Base-by-base conservation (phyloP, 2,797 vertebrate genomes). In the Phoeniculus purpureus region DNA sequence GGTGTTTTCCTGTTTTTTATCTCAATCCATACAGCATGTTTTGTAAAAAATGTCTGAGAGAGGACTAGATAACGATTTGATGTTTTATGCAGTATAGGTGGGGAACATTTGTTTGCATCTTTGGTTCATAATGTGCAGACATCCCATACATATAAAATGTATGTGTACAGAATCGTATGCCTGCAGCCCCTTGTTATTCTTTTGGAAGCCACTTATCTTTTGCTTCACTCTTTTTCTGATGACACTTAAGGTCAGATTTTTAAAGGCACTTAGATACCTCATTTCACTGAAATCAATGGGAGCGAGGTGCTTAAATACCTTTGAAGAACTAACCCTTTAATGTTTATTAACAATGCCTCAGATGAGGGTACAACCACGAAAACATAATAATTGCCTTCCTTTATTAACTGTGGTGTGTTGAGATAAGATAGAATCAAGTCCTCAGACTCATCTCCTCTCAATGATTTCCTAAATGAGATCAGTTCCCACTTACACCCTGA, bases 401-500 rank as follows among this genome's bases (percentile, higher is more conserved):
- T 95, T 95, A 95, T 95, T 95, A 95, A 93, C 90, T 68, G 72
- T 90, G 90, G 58, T 95, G 82, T 95, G 90, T 89, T 16, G 71
- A 95, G 94, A 94, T 96, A 96, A 95, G 95, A 95, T 95, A 94
- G 83, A 95, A 96, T 95, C 94, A 92, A 84, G 93, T 61, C 94
- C 78, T 95, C 78, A 94, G 90, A 94, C 90, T 94, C 92, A 95
- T 93, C 94, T 87, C 72, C 85, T 95, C 94, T 85, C 95, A 96
- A 78, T 80, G 93, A 93, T 91, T 95, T 94, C 94, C 93, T 95
- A 95, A 94, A 94, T 95, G 90, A 94, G 94, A 95, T 95, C 95
- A 89, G 90, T 92, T 95, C 78, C 93, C 91, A 92, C 94, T 96
- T 92, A 95, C 84, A 90, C 92, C 62, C 85, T 91, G 91, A 90